Evolutionary conservation across 2,888 invertebrate species (phyloP), one percentile per base, ranked within the genome.

Genomic region (Thereva nobilitata): DNA sequence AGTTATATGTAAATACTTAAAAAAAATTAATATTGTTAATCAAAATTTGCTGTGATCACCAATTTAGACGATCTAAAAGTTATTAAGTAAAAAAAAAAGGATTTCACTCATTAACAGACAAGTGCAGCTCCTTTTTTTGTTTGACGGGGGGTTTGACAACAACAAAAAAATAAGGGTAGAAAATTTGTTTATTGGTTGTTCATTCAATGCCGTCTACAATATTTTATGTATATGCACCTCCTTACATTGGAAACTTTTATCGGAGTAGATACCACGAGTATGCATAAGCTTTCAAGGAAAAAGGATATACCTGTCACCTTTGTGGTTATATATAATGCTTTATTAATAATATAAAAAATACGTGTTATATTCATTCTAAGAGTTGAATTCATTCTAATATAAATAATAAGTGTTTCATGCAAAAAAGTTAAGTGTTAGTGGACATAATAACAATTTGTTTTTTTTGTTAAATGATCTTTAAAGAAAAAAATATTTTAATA

Each of bases 141-240:
- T 23, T 23, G 23, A 23, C 23, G 23, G 23, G 23, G 23, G 23
- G 23, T 23, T 23, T 23, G 23, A 23, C 23, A 23, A 23, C 23
- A 23, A 23, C 23, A 23, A 23, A 23, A 23, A 23, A 23, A 23
- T 23, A 23, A 23, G 23, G 23, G 23, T 23, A 23, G 23, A 44
- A 42, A 61, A 8, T 34, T 37, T 52, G 53, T 61, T 45, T 63
- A n/a, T 47, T 66, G 66, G 68, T 66, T 66, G 66, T 55, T 68
- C 63, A 54, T 55, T 66, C 50, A 35, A 66, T 63, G 59, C 68
- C 68, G 68, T 68, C 68, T 66, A 68, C 56, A 55, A 50, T 44
- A 55, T 50, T 47, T 6, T 47, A 10, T 10, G 10, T 47, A n/a
- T 47, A 61, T 41, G 41, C 41, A 50, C 23, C 40, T 35, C 10